Base-by-base conservation (phyloP, 2,888 invertebrate species). In the Dolomedes plantarius region DNA sequence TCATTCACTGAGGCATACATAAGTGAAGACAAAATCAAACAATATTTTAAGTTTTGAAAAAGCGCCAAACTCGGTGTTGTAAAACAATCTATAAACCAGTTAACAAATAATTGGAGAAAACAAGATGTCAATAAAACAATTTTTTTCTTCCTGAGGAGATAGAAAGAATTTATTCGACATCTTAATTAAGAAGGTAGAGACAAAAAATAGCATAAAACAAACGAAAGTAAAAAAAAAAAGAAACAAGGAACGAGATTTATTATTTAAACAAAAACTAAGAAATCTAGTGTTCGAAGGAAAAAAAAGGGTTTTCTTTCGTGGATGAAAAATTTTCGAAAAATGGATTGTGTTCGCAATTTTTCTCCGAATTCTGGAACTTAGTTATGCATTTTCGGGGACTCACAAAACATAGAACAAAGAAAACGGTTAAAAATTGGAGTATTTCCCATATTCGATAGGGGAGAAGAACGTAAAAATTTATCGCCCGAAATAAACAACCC, bases 381-480 rank as follows among this genome's bases (percentile, higher is more conserved):
- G 56, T 56, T 56, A 23, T 1, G 23, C 23, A 23, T 56, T 23
- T 23, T 23, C 19, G 6, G 56, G 7, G 5, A 6, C 3, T 56
- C 56, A 5, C 23, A 23, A 56, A 56, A 1, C 11, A 23, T 3
- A 56, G 23, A 23, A 56, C 56, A 56, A 56, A 23, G 56, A 23
- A 56, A 56, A 56, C 56, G 19, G n/a, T 6, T 9, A 46, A 16
- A 7, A 36, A 36, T 11, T 36, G 5, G 2, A 16, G 46, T 16
- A 46, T 46, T 46, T 46, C 16, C 11, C 7, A 16, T 5, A 19
- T 56, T 16, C 23, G 56, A 56, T 56, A 1, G 56, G 23, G n/a
- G 56, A 56, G n/a, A 56, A 23, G 56, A 23, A 56, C 56, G 56
- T 56, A 56, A 56, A 56, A 56, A 56, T 56, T 56, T 56, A 56